Conservation (phyloP, 30 jellyfish, hydroid and myxozoan genomes). For the Aurelia aurita region DNA sequence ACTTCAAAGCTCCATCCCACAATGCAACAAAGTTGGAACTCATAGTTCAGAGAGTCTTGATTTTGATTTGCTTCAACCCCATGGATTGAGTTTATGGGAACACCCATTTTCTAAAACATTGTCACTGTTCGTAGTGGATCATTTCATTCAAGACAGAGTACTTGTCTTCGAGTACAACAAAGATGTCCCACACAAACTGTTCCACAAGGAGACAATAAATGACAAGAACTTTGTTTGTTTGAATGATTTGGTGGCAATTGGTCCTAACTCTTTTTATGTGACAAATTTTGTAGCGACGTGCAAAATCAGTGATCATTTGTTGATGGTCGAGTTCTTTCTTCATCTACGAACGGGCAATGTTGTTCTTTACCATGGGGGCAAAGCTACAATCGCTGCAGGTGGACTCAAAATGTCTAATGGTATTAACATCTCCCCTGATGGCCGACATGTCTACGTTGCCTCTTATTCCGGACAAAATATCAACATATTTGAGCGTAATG, state of each 20-base stretch:
- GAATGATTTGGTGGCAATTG: slow-evolving; percentile 79
- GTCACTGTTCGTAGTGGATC: slow-evolving; percentile 77
- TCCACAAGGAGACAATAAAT: slow-evolving; percentile 66
- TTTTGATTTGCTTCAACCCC: slow-evolving; percentile 75
- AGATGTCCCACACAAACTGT: slow-evolving; percentile 33
- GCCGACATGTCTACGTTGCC: slow-evolving; percentile 62
- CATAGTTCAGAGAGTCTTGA: slow-evolving; percentile 43
- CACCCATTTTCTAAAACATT: neutral
- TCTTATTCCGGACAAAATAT: slow-evolving; percentile 1
- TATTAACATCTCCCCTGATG: slow-evolving; percentile 70
- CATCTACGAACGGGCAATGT: slow-evolving; percentile 58
- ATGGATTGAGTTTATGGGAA: slow-evolving; percentile 85
- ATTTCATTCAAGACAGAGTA: slow-evolving; percentile 74
- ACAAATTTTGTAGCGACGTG: slow-evolving; percentile 80
- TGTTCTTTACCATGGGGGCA: slow-evolving; percentile 76
- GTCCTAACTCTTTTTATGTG: slow-evolving; percentile 70
- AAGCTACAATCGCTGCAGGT: slow-evolving; percentile 30
- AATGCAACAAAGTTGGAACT: slow-evolving; percentile 58
- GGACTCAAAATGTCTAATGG: slow-evolving; percentile 73
- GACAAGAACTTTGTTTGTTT: slow-evolving; percentile 72
- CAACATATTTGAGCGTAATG: slow-evolving; percentile 47
- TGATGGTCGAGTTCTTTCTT: slow-evolving; percentile 26
- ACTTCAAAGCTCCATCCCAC: slow-evolving; percentile 69
- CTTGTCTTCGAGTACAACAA: slow-evolving; percentile 69
- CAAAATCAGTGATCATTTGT: neutral